Conservation (phyloP, 92 coral and sea anemone genomes). For the Zoanthus sansibaricus region DNA sequence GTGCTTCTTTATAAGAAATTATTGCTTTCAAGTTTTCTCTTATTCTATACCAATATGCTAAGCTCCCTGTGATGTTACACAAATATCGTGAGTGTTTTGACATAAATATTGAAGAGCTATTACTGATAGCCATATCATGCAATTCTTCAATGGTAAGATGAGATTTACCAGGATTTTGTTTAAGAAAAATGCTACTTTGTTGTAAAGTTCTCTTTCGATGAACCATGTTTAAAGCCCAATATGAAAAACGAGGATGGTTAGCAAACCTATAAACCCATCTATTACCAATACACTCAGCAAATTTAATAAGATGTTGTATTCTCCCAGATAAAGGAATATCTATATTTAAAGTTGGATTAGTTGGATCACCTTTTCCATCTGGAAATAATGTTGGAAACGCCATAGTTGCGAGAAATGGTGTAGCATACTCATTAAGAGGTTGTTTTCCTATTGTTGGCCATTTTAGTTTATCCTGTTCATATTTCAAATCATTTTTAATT, state of each 20-base stretch:
- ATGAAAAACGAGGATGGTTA: constrained; percentile 33
- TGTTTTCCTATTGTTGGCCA: neutral
- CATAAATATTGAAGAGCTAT: constrained; percentile 32
- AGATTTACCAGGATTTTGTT: constrained; percentile 37
- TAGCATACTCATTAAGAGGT: constrained; percentile 10
- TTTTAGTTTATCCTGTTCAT: neutral
- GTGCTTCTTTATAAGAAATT: constrained; percentile 40
- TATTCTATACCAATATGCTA: constrained; percentile 4
- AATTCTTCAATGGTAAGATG: constrained; percentile 42
- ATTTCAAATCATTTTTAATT: neutral
- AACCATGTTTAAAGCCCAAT: constrained; percentile 36
- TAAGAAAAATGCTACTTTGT: constrained; percentile 39
- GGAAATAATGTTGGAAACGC: constrained; percentile 16
- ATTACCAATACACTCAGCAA: neutral
- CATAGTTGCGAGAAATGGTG: neutral
- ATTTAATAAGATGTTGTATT: neutral
- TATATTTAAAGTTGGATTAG: neutral
- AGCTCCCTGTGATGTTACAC: constrained; percentile 32
- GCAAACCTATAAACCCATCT: constrained; percentile 43
- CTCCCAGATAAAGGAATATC: constrained; percentile 1
- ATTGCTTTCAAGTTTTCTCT: constrained; percentile 22
- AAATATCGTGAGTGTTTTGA: constrained; percentile 29
- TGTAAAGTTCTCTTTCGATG: constrained; percentile 39
- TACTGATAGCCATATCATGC: constrained; percentile 27
- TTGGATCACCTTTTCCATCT: constrained; percentile 13